These are phyloP conservation scores for Emydoidea blandingii DNA, from an alignment of 2,797 vertebrate species.

Conservation along the genomic window DNA sequence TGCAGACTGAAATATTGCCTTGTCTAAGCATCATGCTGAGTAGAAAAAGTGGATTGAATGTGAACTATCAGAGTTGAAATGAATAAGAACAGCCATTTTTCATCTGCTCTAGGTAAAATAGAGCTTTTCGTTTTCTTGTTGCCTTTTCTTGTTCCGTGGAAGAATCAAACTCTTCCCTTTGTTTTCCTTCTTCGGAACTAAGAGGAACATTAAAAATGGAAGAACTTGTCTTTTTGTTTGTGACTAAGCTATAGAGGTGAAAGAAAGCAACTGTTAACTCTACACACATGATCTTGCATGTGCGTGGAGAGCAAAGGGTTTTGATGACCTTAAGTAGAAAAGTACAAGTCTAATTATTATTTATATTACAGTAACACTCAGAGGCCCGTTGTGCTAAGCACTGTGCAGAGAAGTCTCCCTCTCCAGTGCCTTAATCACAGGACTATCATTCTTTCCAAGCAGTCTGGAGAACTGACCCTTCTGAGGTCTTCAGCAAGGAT, in stretches of 20 bases:
- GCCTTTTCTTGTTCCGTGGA: rapidly evolving
- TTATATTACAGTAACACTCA: neutral
- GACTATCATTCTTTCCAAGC: too few relatives aligned
- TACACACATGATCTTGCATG: rapidly evolving
- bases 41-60: neutral
- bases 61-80: neutral
- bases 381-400: neutral
- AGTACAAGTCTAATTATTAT: rapidly evolving
- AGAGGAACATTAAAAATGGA: neutral
- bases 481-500: neutral
- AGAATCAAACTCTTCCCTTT: rapidly evolving
- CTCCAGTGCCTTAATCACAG: too few relatives aligned
- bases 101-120: neutral
- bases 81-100: neutral
- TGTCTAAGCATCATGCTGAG: neutral
- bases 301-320: neutral
- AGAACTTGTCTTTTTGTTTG: neutral
- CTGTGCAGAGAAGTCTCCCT: neutral
- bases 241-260: rapidly evolving
- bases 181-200: neutral
- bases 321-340: neutral
- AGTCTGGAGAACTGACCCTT: too few relatives aligned
- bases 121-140: neutral
- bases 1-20: neutral
- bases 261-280: neutral